These are phyloP conservation scores for Eustalomyia histrio DNA, from an alignment of 2,888 invertebrate species.

Conservation along the genomic window DNA sequence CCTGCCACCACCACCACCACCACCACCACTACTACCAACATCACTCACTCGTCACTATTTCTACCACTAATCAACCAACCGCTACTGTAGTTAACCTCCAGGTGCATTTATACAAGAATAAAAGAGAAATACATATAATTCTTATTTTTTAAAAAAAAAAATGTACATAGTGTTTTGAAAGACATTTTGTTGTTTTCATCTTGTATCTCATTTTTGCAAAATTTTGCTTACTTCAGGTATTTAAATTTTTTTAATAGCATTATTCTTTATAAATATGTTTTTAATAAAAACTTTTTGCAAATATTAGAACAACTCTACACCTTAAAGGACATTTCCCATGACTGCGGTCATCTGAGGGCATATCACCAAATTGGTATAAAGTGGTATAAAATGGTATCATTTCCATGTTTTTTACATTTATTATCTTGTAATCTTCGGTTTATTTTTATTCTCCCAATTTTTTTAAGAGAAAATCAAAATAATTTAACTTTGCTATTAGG, in stretches of 20 bases:
- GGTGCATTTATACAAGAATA: constrained; percentile 51
- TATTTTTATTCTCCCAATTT: too few relatives aligned
- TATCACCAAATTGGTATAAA: too few relatives aligned
- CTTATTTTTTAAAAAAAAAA: constrained; percentile 44
- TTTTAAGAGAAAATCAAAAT: too few relatives aligned
- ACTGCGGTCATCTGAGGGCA: too few relatives aligned
- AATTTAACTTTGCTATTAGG: too few relatives aligned
- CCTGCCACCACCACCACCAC: constrained; percentile 29
- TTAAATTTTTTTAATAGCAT: neutral
- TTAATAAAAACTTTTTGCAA: too few relatives aligned
- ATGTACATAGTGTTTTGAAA: constrained; percentile 39
- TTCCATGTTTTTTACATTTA: too few relatives aligned
- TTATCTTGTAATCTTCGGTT: too few relatives aligned
- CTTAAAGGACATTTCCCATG: too few relatives aligned
- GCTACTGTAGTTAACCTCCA: constrained; percentile 60
- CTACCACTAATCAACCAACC: constrained; percentile 49
- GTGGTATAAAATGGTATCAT: too few relatives aligned
- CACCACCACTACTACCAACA: constrained; percentile 37
- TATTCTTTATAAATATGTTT: too few relatives aligned
- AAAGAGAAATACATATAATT: constrained; percentile 42
- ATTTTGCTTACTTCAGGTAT: constrained; percentile 57
- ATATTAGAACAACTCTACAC: too few relatives aligned
- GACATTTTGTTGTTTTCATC: constrained; percentile 42
- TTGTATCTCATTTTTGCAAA: constrained; percentile 50
- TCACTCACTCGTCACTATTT: constrained; percentile 29